phyloP scores from a whole-genome alignment of 2,797 vertebrate species.

The Toxotes lorentzi region DNA sequence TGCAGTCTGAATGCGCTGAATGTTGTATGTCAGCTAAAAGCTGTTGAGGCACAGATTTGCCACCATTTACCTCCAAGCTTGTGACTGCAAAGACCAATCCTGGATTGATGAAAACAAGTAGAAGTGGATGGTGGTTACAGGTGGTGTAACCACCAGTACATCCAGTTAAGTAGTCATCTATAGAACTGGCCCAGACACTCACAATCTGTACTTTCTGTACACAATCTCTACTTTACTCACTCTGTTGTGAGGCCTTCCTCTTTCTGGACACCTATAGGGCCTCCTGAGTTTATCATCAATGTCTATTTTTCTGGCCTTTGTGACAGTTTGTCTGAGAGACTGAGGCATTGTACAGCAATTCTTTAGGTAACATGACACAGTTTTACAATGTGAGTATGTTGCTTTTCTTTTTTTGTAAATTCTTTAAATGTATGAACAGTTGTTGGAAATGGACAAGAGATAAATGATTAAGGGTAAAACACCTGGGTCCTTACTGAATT shows the following conservation, averaged over 20 bases:
- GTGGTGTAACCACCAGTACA: no score
- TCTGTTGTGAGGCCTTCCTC: no score
- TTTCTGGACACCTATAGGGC: background rate
- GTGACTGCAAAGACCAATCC: no score
- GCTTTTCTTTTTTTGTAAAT: background rate
- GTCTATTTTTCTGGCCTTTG: background rate
- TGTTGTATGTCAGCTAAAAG: conserved; percentile 1
- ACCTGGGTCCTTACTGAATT: background rate
- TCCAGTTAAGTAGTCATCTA: no score
- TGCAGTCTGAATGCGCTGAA: conserved; percentile 13
- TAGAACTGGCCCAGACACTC: no score
- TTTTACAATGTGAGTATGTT: background rate
- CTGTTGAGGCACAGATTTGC: conserved; percentile 19
- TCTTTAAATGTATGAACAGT: background rate
- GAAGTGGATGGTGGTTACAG: no score
- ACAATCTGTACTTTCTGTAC: no score
- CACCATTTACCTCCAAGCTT: background rate
- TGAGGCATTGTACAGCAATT: background rate
- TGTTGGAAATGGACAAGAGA: background rate
- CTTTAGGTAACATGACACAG: background rate
- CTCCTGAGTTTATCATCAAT: background rate
- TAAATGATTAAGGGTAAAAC: background rate
- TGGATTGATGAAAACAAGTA: no score
- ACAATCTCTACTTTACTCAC: no score
- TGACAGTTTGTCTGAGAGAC: background rate